Percentiles rank a stretch among this genome's conserved stretches.
Conservation (phyloP, 2,113 vertebrate species). For the Lepidothrix coronata region DNA sequence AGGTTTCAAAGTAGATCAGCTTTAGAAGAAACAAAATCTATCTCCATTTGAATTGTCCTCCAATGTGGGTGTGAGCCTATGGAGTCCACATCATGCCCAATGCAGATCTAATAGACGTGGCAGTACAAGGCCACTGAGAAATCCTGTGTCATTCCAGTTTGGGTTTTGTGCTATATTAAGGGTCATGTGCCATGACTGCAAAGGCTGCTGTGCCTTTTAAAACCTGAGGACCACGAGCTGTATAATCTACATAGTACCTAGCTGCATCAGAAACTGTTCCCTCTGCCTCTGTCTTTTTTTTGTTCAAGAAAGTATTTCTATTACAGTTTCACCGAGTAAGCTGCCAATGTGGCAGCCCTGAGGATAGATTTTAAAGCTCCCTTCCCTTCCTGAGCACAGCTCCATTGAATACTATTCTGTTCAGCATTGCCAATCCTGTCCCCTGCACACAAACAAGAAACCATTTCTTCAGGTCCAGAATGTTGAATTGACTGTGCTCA, state of each 20-base stretch:
- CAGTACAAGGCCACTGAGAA: neutral
- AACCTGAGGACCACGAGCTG: neutral
- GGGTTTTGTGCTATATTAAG: neutral
- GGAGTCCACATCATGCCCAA: neutral
- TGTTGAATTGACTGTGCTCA: neutral
- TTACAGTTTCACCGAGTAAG: neutral
- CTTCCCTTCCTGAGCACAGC: neutral
- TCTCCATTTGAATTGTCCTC: neutral
- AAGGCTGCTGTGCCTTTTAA: neutral
- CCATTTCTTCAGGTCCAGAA: neutral
- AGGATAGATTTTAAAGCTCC: neutral
- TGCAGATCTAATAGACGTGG: neutral
- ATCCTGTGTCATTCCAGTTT: neutral
- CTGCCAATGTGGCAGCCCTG: neutral
- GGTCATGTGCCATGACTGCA: neutral
- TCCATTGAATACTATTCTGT: neutral
- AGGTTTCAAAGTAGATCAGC: neutral
- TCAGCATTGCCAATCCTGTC: neutral
- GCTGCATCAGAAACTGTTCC: neutral
- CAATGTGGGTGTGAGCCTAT: neutral
- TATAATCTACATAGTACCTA: neutral
- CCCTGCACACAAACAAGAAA: neutral
- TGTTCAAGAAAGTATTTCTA: neutral
- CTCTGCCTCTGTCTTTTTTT: neutral
- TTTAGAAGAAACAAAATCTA: neutral